Percentiles rank a stretch among this genome's conserved stretches.
Conservation (phyloP, 2,797 vertebrate genomes). For the Hyperoplus lanceolatus region DNA sequence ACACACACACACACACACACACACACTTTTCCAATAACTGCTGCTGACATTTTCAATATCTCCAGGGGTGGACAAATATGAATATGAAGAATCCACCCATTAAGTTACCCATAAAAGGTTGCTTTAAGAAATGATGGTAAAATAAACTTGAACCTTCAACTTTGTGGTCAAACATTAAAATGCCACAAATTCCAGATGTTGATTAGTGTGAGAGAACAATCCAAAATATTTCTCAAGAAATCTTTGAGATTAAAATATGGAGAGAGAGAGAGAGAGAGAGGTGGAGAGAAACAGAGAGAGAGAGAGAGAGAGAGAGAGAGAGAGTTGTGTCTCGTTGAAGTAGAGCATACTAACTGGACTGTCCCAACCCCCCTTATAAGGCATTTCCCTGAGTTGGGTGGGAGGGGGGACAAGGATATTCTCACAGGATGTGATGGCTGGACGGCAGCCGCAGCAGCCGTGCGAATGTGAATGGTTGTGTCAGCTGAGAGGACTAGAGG, state of each 20-base stretch:
- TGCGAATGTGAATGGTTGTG: constrained; percentile 58
- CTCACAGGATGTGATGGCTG: constrained; percentile 84
- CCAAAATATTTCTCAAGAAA: constrained; percentile 26
- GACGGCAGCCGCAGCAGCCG: constrained; percentile 54
- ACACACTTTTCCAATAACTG: constrained; percentile 28
- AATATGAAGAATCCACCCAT: background rate
- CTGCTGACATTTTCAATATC: constrained; percentile 3
- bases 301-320: background rate
- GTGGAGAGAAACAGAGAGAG: background rate
- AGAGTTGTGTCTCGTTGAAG: constrained; percentile 44
- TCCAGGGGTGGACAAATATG: constrained; percentile 1
- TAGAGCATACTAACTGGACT: constrained; percentile 54
- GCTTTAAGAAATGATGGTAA: background rate
- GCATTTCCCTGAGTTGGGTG: constrained; percentile 68
- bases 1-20: constrained; percentile 3
- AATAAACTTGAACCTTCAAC: background rate
- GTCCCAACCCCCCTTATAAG: constrained; percentile 82
- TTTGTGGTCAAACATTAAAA: constrained; percentile 34
- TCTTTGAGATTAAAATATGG: constrained; percentile 34
- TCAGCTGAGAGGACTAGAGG: constrained; percentile 60
- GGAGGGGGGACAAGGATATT: constrained; percentile 81
- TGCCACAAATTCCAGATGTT: constrained; percentile 48
- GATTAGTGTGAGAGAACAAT: constrained; percentile 41
- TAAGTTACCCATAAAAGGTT: constrained; percentile 54
- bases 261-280: background rate